Conservation (phyloP, 2,888 invertebrate genomes). For the Agriopis marginaria region DNA sequence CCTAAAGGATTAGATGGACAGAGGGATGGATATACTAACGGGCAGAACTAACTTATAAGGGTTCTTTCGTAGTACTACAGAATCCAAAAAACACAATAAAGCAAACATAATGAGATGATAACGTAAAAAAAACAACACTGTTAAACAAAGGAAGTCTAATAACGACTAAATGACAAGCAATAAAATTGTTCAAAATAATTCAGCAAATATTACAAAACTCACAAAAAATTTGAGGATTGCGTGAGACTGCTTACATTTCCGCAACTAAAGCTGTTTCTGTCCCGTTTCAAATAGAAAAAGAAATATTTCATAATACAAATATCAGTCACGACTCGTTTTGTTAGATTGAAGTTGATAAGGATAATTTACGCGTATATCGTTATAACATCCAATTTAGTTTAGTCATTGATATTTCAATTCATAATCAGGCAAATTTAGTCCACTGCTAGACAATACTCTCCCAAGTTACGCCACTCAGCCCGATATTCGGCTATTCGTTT, state of each 20-base stretch:
- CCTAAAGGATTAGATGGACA: too few species aligned
- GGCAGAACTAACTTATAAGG: too few species aligned
- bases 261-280: constrained; percentile 42
- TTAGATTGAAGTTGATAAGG: constrained; percentile 28
- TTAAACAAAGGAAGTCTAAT: constrained; percentile 1
- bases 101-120: neutral
- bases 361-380: neutral
- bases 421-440: neutral
- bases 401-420: constrained; percentile 3
- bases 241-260: constrained; percentile 40
- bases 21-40: too few species aligned
- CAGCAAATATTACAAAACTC: constrained; percentile 21
- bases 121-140: neutral
- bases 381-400: neutral
- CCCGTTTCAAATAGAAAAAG: constrained; percentile 26
- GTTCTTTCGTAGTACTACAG: too few species aligned
- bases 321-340: constrained; percentile 23
- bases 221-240: constrained; percentile 42
- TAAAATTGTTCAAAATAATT: constrained; percentile 1
- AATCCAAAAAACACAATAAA: neutral
- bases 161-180: neutral
- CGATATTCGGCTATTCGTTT: too few species aligned
- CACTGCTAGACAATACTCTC: too few species aligned
- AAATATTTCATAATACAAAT: constrained; percentile 30
- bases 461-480: too few species aligned